These are phyloP conservation scores for Lepeophtheirus salmonis DNA, from an alignment of 1,140 invertebrate genomes.

Conservation along the genomic window DNA sequence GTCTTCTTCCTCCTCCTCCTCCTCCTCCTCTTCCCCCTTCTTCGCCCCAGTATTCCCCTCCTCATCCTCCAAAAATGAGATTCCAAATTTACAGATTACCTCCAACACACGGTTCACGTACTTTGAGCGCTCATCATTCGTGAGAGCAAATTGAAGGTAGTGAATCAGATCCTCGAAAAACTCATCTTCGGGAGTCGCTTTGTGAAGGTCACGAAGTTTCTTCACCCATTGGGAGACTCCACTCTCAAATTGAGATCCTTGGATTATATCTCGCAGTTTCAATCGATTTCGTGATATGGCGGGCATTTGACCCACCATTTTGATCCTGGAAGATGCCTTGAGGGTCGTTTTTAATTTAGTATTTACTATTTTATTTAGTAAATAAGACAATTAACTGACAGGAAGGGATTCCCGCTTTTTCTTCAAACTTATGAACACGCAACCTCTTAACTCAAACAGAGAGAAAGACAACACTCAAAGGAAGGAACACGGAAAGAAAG, in stretches of 20 bases:
- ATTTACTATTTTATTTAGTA: too few relatives aligned
- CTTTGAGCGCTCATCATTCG: background rate
- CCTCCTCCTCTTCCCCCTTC: background rate
- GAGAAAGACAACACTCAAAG: too few relatives aligned
- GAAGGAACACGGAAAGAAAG: too few relatives aligned
- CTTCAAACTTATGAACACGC: too few relatives aligned
- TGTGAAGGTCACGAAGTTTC: background rate
- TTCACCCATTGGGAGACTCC: background rate
- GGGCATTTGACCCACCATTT: background rate
- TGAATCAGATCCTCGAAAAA: background rate
- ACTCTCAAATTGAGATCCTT: background rate
- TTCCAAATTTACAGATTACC: conserved; percentile 6
- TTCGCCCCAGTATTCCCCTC: background rate
- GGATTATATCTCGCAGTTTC: background rate
- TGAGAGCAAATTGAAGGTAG: background rate
- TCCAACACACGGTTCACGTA: conserved; percentile 7
- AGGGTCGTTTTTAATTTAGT: too few relatives aligned
- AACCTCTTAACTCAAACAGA: too few relatives aligned
- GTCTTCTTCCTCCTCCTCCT: conserved; percentile 10
- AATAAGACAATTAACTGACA: too few relatives aligned
- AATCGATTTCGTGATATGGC: background rate
- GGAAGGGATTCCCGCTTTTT: too few relatives aligned
- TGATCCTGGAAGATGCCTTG: too few relatives aligned
- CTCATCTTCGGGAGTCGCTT: background rate
- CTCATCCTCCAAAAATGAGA: conserved; percentile 5